These are phyloP conservation scores for Pharmacophagus antenor DNA, from an alignment of 2,888 invertebrate species.

Conservation along the genomic window DNA sequence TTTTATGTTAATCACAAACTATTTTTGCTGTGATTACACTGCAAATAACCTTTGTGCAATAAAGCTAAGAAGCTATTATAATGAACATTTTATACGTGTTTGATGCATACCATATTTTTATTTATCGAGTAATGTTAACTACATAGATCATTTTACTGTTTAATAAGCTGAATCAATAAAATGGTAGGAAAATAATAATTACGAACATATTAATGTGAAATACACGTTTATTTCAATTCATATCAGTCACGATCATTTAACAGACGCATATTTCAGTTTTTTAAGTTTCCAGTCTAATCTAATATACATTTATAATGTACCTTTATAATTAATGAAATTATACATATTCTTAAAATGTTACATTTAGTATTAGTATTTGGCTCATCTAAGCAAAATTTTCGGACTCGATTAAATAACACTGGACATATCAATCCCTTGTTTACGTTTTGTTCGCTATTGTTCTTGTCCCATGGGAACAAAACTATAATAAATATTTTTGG, in stretches of 20 bases:
- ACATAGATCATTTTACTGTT: constrained; percentile 3
- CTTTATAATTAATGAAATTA: constrained; percentile 16
- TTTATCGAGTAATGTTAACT: constrained; percentile 14
- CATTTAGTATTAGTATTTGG: constrained; percentile 29
- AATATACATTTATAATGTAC: constrained; percentile 31
- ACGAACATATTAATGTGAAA: constrained; percentile 63
- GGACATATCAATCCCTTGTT: constrained; percentile 28
- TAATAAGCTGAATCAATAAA: constrained; percentile 15
- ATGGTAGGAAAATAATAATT: constrained; percentile 53
- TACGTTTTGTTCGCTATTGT: constrained; percentile 16
- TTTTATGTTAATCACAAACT: not conserved
- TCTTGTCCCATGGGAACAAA: constrained; percentile 15
- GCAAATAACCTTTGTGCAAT: not conserved
- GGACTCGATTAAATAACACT: constrained; percentile 13
- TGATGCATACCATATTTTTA: constrained; percentile 17
- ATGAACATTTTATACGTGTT: constrained; percentile 6
- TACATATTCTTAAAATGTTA: constrained; percentile 24
- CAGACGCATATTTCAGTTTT: constrained; percentile 58
- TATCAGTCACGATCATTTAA: constrained; percentile 54
- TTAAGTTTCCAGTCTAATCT: constrained; percentile 39
- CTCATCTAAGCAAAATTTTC: constrained; percentile 22
- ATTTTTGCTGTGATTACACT: not conserved
- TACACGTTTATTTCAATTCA: constrained; percentile 71
- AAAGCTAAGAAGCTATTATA: not conserved
- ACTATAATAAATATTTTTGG: constrained; percentile 50